phyloP scores from a whole-genome alignment of 2,888 invertebrate species.

The Agrypnus murinus region DNA sequence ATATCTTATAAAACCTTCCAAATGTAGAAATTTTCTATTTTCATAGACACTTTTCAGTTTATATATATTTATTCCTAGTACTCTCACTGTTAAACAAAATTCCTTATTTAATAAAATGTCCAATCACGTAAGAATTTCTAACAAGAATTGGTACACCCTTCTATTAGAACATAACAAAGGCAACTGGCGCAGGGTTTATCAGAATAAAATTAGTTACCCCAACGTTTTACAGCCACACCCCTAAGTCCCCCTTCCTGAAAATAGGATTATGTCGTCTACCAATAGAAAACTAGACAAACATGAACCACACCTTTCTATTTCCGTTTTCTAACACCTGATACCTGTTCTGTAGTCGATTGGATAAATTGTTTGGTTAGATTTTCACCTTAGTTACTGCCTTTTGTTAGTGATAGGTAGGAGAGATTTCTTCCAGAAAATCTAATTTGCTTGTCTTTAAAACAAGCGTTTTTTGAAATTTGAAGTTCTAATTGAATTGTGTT shows the following conservation, averaged over 20 bases:
- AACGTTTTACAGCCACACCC: constrained; percentile 63
- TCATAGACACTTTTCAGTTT: constrained; percentile 24
- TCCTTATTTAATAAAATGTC: not conserved
- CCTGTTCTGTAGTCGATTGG: constrained; percentile 60
- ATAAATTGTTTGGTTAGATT: constrained; percentile 37
- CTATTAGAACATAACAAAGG: constrained; percentile 60
- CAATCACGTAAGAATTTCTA: constrained; percentile 24
- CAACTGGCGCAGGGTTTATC: constrained; percentile 61
- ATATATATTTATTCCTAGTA: constrained; percentile 1
- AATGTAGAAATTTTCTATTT: constrained; percentile 27
- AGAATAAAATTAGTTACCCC: constrained; percentile 51
- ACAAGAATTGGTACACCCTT: constrained; percentile 57
- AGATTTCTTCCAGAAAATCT: no score
- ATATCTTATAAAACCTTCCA: constrained; percentile 65
- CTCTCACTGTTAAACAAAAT: constrained; percentile 9
- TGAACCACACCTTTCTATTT: constrained; percentile 59
- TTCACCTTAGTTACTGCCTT: not conserved
- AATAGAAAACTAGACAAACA: constrained; percentile 57
- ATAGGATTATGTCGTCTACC: constrained; percentile 57
- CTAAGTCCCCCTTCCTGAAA: constrained; percentile 59
- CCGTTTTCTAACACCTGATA: constrained; percentile 67
- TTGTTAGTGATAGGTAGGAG: no score
- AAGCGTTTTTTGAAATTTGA: no score
- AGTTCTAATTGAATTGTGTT: no score
- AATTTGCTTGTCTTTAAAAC: no score